These are phyloP conservation scores for Charanyca ferruginea DNA, from an alignment of 2,888 invertebrate species.

Conservation along the genomic window DNA sequence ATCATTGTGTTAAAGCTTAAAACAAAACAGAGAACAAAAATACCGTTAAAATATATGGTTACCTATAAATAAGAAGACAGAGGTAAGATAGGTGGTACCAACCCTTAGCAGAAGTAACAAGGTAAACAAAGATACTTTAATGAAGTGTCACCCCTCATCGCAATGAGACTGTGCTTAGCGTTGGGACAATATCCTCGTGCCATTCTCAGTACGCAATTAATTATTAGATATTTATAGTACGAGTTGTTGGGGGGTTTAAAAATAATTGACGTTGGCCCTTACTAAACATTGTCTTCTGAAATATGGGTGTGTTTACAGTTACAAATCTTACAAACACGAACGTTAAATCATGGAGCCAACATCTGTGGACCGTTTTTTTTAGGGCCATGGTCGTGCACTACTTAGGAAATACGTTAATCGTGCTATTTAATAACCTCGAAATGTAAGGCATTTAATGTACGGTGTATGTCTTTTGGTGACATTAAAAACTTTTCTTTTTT, in stretches of 20 bases:
- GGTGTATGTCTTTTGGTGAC: too few species aligned
- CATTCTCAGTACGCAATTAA: slow-evolving; percentile 33
- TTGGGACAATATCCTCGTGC: slow-evolving; percentile 30
- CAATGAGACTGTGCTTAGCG: slow-evolving; percentile 37
- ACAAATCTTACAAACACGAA: slow-evolving; percentile 14
- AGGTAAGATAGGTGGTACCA: not conserved
- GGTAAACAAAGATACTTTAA: slow-evolving; percentile 44
- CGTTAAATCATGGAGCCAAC: not conserved
- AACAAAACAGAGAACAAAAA: not conserved
- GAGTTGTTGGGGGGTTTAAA: not conserved
- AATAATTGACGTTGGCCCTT: slow-evolving; percentile 12
- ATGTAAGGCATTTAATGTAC: too few species aligned
- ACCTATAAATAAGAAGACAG: not conserved
- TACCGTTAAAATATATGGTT: not conserved
- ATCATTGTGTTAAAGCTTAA: not conserved
- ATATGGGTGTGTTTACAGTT: not conserved
- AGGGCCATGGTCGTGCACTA: too few species aligned
- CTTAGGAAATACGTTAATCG: too few species aligned
- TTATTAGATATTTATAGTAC: slow-evolving; percentile 42
- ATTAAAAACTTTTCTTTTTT: too few species aligned
- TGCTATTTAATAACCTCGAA: too few species aligned
- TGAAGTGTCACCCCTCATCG: slow-evolving; percentile 53
- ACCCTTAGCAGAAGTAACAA: slow-evolving; percentile 10
- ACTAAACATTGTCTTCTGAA: not conserved
- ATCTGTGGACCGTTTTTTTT: not conserved